Conservation (phyloP, 2,888 invertebrate species). For the Stenodera caucasica region DNA sequence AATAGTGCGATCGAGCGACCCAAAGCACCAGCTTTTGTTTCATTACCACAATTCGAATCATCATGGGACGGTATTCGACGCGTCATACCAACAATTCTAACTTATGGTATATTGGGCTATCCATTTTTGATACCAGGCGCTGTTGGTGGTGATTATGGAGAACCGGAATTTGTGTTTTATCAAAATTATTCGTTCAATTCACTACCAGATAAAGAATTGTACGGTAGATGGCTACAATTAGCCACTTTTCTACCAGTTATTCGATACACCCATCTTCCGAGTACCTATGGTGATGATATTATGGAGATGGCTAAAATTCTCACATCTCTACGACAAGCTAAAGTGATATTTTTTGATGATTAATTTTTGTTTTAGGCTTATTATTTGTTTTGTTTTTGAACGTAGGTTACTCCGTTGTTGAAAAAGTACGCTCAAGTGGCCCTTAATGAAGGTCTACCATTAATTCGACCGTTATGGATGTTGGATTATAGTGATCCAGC, state of each 20-base stretch:
- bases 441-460: slow-evolving; percentile 77
- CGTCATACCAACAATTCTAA: slow-evolving; percentile 84
- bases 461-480: slow-evolving; percentile 91
- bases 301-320: slow-evolving; percentile 76
- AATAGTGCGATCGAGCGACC: slow-evolving; percentile 82
- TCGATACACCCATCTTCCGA: slow-evolving; percentile 87
- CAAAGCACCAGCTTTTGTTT: slow-evolving; percentile 81
- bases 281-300: slow-evolving; percentile 80
- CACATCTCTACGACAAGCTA: slow-evolving; percentile 72
- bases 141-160: slow-evolving; percentile 85
- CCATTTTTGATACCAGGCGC: slow-evolving; percentile 93
- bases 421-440: slow-evolving; percentile 78
- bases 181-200: slow-evolving; percentile 55
- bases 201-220: slow-evolving; percentile 79
- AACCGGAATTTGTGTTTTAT: slow-evolving; percentile 60
- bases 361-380: slow-evolving; percentile 9
- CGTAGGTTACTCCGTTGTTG: slow-evolving; percentile 72
- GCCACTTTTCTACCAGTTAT: slow-evolving; percentile 90
- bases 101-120: slow-evolving; percentile 88
- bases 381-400: slow-evolving; percentile 14
- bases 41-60: slow-evolving; percentile 82
- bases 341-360: slow-evolving; percentile 58
- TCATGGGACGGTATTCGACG: slow-evolving; percentile 75
- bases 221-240: slow-evolving; percentile 88
- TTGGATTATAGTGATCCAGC: slow-evolving; percentile 77